phyloP scores from a whole-genome alignment of 1,140 invertebrate species.

The Drosophila suzukii region DNA sequence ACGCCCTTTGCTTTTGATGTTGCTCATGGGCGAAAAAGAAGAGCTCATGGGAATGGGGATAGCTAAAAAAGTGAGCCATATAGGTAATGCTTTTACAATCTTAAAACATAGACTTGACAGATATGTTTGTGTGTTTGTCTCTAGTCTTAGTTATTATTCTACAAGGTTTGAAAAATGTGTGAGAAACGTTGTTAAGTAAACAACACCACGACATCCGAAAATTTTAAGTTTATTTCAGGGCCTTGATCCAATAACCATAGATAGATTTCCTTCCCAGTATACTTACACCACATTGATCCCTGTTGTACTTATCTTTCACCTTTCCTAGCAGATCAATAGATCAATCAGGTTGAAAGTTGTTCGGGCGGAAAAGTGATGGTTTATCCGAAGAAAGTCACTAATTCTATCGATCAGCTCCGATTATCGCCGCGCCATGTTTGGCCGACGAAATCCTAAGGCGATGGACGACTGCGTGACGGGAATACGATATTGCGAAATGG shows the following conservation, averaged over 20 bases:
- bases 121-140: no score
- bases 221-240: no score
- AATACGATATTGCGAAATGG: slow-evolving; percentile 39
- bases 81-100: not conserved
- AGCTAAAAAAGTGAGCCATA: not conserved
- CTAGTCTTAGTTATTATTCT: no score
- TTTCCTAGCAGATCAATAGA: slow-evolving; percentile 21
- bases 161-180: no score
- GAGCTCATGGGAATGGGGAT: slow-evolving; percentile 4
- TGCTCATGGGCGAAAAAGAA: not conserved
- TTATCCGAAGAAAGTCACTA: slow-evolving; percentile 56
- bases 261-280: not conserved
- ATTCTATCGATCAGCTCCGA: slow-evolving; percentile 53
- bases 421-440: slow-evolving; percentile 44
- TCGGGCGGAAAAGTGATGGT: slow-evolving; percentile 31
- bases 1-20: slow-evolving; percentile 37
- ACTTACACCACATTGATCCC: not conserved
- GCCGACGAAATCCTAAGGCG: slow-evolving; percentile 39
- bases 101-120: not conserved
- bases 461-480: slow-evolving; percentile 41
- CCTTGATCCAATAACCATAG: not conserved
- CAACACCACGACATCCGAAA: no score
- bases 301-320: slow-evolving; percentile 20
- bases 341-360: slow-evolving; percentile 34
- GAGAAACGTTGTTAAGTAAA: no score